Conservation (phyloP, 2,113 vertebrate species). For the Erinaceus europaeus region DNA sequence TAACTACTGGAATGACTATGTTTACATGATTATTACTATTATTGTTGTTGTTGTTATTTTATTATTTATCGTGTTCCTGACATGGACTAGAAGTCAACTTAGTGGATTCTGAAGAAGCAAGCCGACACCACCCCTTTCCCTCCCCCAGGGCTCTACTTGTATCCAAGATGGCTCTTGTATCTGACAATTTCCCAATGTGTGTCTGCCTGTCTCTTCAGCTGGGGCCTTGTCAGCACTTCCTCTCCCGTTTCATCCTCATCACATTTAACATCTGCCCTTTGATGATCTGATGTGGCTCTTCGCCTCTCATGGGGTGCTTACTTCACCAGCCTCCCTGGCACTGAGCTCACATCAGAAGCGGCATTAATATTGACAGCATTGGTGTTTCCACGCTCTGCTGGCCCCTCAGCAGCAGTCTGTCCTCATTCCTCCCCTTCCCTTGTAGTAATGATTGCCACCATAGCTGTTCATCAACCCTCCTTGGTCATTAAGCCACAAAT, state of each 20-base stretch:
- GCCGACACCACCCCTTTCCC: no score
- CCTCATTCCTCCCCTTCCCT: not conserved
- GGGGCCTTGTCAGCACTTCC: conserved; percentile 1
- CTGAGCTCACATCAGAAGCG: not conserved
- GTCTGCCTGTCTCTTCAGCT: conserved; percentile 1
- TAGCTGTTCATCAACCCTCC: not conserved
- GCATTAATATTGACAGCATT: conserved; percentile 19
- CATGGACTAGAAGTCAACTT: not conserved
- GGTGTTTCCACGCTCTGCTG: not conserved
- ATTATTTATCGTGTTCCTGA: not conserved
- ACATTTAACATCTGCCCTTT: conserved; percentile 40
- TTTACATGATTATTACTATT: no score
- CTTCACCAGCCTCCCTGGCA: conserved; percentile 15
- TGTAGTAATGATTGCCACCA: not conserved
- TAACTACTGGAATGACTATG: not conserved
- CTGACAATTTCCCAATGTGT: not conserved
- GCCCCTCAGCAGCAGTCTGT: not conserved
- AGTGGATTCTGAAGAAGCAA: not conserved
- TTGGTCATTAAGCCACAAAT: not conserved
- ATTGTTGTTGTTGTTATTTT: no score
- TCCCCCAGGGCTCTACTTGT: not conserved
- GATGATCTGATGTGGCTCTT: not conserved
- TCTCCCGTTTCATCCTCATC: conserved; percentile 28
- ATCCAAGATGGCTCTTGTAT: not conserved
- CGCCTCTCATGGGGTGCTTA: conserved; percentile 5